Evolutionary conservation across 2,113 vertebrate species (phyloP).

Genomic region (Diadophis punctatus): DNA sequence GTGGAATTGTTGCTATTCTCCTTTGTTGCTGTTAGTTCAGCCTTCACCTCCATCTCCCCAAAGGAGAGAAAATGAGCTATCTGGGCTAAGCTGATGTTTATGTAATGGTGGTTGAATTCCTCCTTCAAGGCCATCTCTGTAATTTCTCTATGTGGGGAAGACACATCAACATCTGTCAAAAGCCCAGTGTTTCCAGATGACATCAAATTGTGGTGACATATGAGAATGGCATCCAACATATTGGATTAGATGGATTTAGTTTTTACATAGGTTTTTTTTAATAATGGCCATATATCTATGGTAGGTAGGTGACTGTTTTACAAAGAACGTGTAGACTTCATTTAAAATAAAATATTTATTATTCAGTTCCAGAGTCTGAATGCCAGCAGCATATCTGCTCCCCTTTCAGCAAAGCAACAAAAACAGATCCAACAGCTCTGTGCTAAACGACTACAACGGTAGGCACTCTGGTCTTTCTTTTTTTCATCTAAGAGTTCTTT

Average conservation of each 20-base stretch:
- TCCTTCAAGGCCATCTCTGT: background rate
- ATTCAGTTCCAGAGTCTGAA: slow-evolving; percentile 80
- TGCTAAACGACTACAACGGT: slow-evolving; percentile 79
- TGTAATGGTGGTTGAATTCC: background rate
- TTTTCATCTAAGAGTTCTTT: background rate
- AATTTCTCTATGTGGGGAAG: background rate
- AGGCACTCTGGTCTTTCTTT: background rate
- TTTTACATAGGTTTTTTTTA: background rate
- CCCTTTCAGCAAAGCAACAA: slow-evolving; percentile 69
- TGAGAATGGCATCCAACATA: background rate
- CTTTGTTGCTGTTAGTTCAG: background rate
- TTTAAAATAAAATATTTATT: slow-evolving; percentile 17
- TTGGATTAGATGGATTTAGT: background rate
- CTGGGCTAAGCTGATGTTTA: background rate
- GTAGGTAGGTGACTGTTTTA: too few species aligned
- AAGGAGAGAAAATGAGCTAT: background rate
- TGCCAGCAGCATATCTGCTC: slow-evolving; percentile 51
- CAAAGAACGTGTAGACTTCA: background rate
- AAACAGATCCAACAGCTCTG: slow-evolving; percentile 79
- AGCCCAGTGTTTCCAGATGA: background rate
- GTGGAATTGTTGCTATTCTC: background rate
- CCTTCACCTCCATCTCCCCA: background rate
- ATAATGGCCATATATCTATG: background rate
- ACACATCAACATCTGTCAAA: background rate
- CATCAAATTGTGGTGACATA: background rate